Percentiles rank a stretch among this genome's conserved stretches.
Conservation (phyloP, 2,113 vertebrate genomes). For the Morone chrysops region DNA sequence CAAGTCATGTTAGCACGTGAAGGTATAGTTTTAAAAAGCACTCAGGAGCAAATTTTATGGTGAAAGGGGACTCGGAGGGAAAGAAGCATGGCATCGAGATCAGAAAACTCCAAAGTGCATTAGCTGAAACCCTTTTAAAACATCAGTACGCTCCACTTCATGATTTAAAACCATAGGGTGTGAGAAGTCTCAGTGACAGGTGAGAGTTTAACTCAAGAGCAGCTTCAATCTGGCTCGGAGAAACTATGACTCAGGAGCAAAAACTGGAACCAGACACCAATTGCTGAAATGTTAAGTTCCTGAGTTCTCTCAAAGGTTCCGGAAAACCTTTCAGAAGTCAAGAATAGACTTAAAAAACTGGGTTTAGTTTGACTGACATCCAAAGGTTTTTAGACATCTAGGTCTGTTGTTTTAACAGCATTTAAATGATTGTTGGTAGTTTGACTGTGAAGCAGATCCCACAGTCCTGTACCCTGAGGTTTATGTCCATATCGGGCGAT, state of each 20-base stretch:
- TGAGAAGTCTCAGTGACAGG: background rate
- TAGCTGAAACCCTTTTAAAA: background rate
- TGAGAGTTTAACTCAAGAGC: too few relatives aligned
- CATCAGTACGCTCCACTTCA: background rate
- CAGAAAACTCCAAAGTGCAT: background rate
- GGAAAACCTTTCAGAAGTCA: background rate
- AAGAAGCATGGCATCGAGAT: background rate
- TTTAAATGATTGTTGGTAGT: too few relatives aligned
- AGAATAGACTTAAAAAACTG: background rate
- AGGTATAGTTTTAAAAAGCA: background rate
- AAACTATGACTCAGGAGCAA: background rate
- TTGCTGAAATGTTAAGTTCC: background rate
- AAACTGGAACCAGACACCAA: background rate
- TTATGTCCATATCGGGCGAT: background rate
- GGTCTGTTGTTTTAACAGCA: too few relatives aligned
- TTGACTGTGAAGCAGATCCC: too few relatives aligned
- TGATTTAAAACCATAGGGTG: background rate
- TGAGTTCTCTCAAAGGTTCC: background rate
- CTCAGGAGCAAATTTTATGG: background rate
- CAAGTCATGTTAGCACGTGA: constrained; percentile 30
- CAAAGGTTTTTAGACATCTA: too few relatives aligned
- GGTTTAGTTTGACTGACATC: too few relatives aligned
- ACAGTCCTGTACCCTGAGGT: background rate
- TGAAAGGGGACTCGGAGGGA: background rate
- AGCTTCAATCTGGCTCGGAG: too few relatives aligned